phyloP scores from a whole-genome alignment of 2,113 vertebrate genomes.

The Chaenocephalus aceratus region DNA sequence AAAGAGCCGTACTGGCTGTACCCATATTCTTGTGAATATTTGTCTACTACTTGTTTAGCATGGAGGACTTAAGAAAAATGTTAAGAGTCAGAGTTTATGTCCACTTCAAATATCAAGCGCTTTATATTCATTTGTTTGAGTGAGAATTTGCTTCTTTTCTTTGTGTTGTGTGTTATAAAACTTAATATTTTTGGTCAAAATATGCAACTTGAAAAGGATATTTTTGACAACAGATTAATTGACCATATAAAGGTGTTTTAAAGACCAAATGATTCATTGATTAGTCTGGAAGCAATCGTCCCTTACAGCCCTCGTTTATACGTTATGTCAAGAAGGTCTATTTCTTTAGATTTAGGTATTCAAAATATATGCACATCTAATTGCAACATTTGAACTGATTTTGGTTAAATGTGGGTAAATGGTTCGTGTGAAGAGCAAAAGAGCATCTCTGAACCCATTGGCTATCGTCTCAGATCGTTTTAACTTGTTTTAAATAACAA shows the following conservation, averaged over 20 bases:
- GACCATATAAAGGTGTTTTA: not conserved
- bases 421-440: no score
- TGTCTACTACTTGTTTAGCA: not conserved
- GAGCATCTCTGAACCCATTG: no score
- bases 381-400: no score
- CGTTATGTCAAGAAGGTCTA: not conserved
- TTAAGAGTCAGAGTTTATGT: constrained; percentile 13
- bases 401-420: no score
- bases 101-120: not conserved
- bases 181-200: not conserved
- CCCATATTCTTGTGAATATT: not conserved
- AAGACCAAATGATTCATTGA: not conserved
- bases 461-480: no score
- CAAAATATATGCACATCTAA: not conserved
- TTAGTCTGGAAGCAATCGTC: not conserved
- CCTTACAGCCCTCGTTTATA: not conserved
- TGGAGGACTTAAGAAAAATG: not conserved
- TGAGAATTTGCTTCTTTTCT: not conserved
- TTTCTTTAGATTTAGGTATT: not conserved
- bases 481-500: no score
- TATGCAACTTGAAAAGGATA: not conserved
- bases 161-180: no score
- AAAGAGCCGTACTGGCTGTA: not conserved
- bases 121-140: not conserved
- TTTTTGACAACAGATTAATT: not conserved